These are phyloP conservation scores for Leucophora obtusa DNA, from an alignment of 2,888 invertebrate genomes.

Conservation along the genomic window DNA sequence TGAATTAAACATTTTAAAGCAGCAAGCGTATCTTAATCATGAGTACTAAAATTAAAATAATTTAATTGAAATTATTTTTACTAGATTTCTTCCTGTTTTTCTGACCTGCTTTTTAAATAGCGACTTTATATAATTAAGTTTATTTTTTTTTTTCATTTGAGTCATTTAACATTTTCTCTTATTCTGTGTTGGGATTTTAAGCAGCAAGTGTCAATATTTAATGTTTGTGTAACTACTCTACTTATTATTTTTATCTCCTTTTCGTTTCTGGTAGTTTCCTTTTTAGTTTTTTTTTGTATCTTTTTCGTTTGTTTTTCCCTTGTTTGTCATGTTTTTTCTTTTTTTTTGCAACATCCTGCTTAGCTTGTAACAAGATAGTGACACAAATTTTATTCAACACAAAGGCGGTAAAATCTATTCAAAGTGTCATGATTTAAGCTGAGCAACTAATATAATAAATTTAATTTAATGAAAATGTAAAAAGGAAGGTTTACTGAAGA, in stretches of 20 bases:
- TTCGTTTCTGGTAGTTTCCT: neutral
- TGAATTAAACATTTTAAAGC: too few relatives aligned
- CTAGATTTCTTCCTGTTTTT: neutral
- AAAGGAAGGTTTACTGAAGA: too few relatives aligned
- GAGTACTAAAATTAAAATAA: too few relatives aligned
- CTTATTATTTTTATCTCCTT: neutral
- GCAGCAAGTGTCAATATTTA: slow-evolving; percentile 15
- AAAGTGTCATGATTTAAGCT: neutral
- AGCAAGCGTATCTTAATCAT: too few relatives aligned
- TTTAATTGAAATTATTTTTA: too few relatives aligned
- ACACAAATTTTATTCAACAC: neutral
- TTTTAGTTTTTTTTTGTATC: neutral
- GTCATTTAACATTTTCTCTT: slow-evolving; percentile 5
- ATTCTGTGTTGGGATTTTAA: neutral
- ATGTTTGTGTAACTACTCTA: slow-evolving; percentile 3
- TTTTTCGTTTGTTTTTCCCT: neutral
- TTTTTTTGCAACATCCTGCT: slow-evolving; percentile 2
- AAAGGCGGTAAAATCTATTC: neutral
- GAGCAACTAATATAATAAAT: neutral
- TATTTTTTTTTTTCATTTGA: too few relatives aligned
- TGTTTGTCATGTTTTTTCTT: slow-evolving; percentile 2
- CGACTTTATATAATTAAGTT: neutral
- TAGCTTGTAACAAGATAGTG: slow-evolving; percentile 10
- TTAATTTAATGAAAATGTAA: neutral
- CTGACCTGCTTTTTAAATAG: neutral